phyloP scores from a whole-genome alignment of 2,888 invertebrate genomes.

The Leptinotarsa haldemani region DNA sequence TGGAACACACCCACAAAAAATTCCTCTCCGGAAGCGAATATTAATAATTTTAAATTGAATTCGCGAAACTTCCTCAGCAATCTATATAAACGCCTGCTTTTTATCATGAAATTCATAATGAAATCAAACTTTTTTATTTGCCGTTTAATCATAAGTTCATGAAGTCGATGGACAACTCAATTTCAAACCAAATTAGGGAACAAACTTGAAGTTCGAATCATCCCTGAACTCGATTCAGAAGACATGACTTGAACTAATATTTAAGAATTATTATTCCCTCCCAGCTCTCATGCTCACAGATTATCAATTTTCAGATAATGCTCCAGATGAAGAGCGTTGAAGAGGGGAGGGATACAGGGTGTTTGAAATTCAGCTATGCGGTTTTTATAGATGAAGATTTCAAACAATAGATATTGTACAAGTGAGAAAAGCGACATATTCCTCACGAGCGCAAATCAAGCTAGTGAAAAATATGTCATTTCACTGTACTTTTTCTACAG shows the following conservation, averaged over 20 bases:
- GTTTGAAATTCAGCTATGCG: background rate
- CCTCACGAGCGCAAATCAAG: no score
- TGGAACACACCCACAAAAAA: background rate
- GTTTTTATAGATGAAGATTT: no score
- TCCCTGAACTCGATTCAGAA: background rate
- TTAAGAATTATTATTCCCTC: background rate
- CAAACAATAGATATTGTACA: no score
- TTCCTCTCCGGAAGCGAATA: background rate
- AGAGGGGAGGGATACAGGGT: background rate
- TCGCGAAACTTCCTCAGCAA: background rate
- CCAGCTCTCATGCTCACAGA: background rate
- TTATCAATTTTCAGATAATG: background rate
- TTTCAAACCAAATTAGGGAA: slow-evolving; percentile 3
- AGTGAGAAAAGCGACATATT: no score
- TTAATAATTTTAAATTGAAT: background rate
- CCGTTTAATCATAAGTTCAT: background rate
- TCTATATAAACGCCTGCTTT: background rate
- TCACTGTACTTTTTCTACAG: no score
- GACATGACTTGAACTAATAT: slow-evolving; percentile 8
- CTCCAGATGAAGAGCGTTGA: background rate
- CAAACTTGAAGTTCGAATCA: background rate
- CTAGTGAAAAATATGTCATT: no score
- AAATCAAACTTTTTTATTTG: background rate
- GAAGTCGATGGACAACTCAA: slow-evolving; percentile 7
- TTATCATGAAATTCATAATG: background rate